Percentiles rank a stretch among this genome's conserved stretches.
Conservation (phyloP, 2,888 invertebrate genomes). For the Choristoneura rosaceana region DNA sequence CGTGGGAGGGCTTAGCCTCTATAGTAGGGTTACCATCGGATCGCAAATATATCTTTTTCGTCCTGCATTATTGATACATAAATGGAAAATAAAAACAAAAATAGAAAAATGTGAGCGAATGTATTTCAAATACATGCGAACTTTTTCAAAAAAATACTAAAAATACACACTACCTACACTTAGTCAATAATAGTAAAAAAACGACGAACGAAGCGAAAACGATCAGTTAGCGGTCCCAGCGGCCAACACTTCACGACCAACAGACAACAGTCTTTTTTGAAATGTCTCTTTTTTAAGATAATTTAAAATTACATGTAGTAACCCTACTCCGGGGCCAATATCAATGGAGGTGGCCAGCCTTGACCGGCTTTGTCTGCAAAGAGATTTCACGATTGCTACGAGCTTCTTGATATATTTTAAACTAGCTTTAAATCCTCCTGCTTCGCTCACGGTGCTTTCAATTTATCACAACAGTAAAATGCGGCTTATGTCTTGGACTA, state of each 20-base stretch:
- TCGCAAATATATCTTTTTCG: background rate
- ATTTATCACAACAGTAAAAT: slow-evolving; percentile 9
- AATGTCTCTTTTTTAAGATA: background rate
- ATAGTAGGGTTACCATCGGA: background rate
- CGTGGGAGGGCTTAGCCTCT: slow-evolving; percentile 27
- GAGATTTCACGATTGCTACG: slow-evolving; percentile 29
- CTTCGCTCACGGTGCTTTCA: slow-evolving; percentile 4
- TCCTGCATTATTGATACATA: background rate
- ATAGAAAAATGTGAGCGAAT: too few species aligned
- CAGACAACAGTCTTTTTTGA: background rate
- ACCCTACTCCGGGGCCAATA: slow-evolving; percentile 19
- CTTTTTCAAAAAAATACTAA: too few species aligned
- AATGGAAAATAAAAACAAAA: too few species aligned
- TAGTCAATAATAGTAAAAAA: too few species aligned
- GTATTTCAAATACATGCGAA: too few species aligned
- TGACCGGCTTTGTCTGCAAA: slow-evolving; percentile 33
- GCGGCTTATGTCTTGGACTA: background rate
- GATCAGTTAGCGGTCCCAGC: too few species aligned
- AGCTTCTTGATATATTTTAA: slow-evolving; percentile 28
- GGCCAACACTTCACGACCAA: too few species aligned
- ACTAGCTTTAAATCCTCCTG: slow-evolving; percentile 8
- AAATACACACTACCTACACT: too few species aligned
- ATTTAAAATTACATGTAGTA: background rate
- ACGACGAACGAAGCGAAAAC: too few species aligned
- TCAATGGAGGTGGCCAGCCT: slow-evolving; percentile 20